Base-by-base conservation (phyloP, 2,113 vertebrate genomes). In the Camarhynchus parvulus region DNA sequence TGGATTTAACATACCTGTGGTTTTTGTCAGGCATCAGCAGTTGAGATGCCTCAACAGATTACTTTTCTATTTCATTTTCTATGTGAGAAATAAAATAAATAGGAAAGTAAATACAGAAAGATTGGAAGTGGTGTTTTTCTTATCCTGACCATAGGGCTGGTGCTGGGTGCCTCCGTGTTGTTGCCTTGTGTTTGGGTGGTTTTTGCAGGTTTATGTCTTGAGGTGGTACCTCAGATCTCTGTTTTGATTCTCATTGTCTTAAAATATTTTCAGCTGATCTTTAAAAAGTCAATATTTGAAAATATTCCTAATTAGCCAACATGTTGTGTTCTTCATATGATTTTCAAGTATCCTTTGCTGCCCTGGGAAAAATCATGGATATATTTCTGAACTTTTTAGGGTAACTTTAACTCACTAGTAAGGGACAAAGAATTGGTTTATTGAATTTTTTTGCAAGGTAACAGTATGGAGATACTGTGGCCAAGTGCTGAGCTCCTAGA, bases 51-150 rank as follows among this genome's bases (percentile, higher is more conserved):
- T 91, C 4, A 4, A 13, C 20, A 66, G 52, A 53, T 61, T 37
- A 18, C 25, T 27, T 68, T 33, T 35, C 9, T 37, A 35, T 35
- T 35, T 35, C 35, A 35, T 77, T 84, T 66, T 81, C 46, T 21
- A 7, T 0, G 0, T 1, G 15, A 75, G 50, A 66, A 66, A 17
- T 83, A 47, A 79, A 75, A 27, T 83, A 75, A 64, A 30, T 31
- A 42, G 37, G 13, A 47, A 83, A 63, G 13, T 18, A 81, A 80
- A 31, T 83, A 25, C 3, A 3, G 39, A n/a, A 83, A 50, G 25
- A 8, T 50, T 20, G 18, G 18, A 74, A 70, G 4, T 44, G 16
- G 9, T 66, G 10, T 1, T 1, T 0, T 6, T 72, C 39, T 56
- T 44, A 22, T 53, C 28, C 42, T 86, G 24, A 41, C 44, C 5